These are phyloP conservation scores for Scytalopus superciliaris DNA, from an alignment of 2,113 vertebrate species.

Conservation along the genomic window DNA sequence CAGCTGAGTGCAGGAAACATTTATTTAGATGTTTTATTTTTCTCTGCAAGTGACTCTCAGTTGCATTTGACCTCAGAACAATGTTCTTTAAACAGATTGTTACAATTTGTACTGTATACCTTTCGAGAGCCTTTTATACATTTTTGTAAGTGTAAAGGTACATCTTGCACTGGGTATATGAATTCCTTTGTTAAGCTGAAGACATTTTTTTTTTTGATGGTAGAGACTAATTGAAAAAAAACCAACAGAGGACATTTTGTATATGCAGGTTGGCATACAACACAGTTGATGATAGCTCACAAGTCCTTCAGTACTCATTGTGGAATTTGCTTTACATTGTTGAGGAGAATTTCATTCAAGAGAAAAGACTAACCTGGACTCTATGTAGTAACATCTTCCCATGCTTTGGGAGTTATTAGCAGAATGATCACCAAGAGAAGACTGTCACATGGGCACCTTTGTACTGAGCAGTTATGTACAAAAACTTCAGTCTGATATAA, in stretches of 20 bases:
- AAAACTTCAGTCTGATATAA: not conserved
- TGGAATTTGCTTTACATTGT: not conserved
- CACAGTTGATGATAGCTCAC: not conserved
- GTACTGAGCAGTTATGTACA: not conserved
- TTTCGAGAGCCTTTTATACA: not conserved
- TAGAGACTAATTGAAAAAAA: not conserved
- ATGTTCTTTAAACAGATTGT: not conserved
- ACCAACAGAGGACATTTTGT: not conserved
- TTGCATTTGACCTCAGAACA: not conserved
- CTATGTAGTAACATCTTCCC: not conserved
- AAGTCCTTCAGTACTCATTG: not conserved
- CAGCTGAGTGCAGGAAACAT: not conserved
- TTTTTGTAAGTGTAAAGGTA: not conserved
- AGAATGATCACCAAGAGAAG: not conserved
- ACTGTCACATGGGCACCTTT: fast-evolving
- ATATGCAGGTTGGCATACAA: not conserved
- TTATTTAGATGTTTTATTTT: not conserved
- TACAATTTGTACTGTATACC: not conserved
- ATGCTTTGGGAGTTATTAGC: not conserved
- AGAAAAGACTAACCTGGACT: not conserved
- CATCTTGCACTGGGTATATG: not conserved
- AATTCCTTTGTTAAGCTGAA: not conserved
- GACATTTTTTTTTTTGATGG: not conserved
- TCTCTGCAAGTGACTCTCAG: not conserved
- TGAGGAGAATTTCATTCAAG: not conserved